A percentile compares a stretch with the other conserved stretches of the same genome.
phyloP scores from a whole-genome alignment of 35 echinoderm and acorn worm genomes.

The Eucidaris tribuloides region DNA sequence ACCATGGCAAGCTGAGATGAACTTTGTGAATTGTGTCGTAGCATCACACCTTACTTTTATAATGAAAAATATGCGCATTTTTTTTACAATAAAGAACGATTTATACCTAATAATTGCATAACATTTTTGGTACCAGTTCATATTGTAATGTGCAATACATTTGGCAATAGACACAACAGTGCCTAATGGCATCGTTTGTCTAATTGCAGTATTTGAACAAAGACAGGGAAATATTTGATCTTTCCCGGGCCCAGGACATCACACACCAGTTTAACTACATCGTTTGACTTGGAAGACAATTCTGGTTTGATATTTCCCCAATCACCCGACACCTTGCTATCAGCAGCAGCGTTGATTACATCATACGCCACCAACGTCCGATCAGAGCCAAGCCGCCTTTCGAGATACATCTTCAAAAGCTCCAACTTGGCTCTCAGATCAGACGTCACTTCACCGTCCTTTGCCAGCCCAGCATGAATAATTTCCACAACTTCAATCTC shows the following conservation, averaged over 20 bases:
- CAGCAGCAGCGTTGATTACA: neutral
- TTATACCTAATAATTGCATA: no score
- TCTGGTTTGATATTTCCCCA: no score
- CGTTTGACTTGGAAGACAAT: neutral
- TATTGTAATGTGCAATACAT: no score
- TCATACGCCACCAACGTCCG: neutral
- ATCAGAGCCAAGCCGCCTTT: neutral
- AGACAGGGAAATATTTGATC: constrained; percentile 12
- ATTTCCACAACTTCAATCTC: neutral
- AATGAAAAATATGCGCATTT: no score
- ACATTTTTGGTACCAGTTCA: no score
- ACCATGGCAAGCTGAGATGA: no score
- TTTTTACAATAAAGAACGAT: no score
- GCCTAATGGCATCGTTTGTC: neutral
- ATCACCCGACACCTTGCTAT: neutral
- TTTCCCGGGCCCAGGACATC: constrained; percentile 1
- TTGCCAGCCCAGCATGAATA: neutral
- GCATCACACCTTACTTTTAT: no score
- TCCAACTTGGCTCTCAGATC: neutral
- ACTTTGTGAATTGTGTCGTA: no score
- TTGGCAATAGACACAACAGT: no score
- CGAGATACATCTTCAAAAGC: constrained; percentile 19
- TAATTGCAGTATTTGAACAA: neutral
- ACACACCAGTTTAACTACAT: neutral
- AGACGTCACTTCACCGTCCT: neutral